Evolutionary conservation across 2,888 invertebrate genomes (phyloP), one percentile per base, ranked within the genome.

Genomic region (Hermodice carunculata): DNA sequence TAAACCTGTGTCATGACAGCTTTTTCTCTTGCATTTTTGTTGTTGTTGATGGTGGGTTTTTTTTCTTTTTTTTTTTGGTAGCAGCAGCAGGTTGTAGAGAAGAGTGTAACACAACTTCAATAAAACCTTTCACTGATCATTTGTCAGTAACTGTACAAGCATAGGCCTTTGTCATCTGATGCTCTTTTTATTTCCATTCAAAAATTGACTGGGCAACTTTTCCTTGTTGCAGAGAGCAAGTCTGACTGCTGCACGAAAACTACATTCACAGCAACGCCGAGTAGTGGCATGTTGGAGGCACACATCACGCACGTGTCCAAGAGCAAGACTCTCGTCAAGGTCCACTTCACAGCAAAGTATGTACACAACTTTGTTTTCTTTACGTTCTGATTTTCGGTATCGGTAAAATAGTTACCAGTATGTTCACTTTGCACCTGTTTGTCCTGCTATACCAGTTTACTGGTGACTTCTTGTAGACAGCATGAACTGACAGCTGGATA

Each of bases 261-360:
- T n/a, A 80, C 79, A 3, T 84, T 85, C 64, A 28, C 54, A 24
- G 67, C 83, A 28, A 67, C 70, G 8, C 83, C 84, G 3, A 53
- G 63, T 8, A 56, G 69, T 32, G 83, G 84, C 8, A 53, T 68
- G 26, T 70, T 85, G 31, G 79, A 81, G 6, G 81, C 81, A 3
- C 75, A 79, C 56, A 77, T 82, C 53, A 79, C 80, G 4, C 76
- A 81, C 44, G 66, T 81, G 56, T 78, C 81, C 60, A 71, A 81
- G 56, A 84, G 77, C 71, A 79, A 80, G 64, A 61, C 64, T 14
- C 70, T 82, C 17, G 64, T 85, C 26, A 74, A 70, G 26, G 76
- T 84, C 48, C 77, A 68, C 75, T 85, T 84, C 67, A 79, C 78
- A 34, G 82, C 83, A 26, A 82, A 79, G 84, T 85, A 75, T 74